A percentile compares a stretch with the other conserved stretches of the same genome.
phyloP scores from a whole-genome alignment of 2,888 invertebrate genomes.

The Acleris emargana region DNA sequence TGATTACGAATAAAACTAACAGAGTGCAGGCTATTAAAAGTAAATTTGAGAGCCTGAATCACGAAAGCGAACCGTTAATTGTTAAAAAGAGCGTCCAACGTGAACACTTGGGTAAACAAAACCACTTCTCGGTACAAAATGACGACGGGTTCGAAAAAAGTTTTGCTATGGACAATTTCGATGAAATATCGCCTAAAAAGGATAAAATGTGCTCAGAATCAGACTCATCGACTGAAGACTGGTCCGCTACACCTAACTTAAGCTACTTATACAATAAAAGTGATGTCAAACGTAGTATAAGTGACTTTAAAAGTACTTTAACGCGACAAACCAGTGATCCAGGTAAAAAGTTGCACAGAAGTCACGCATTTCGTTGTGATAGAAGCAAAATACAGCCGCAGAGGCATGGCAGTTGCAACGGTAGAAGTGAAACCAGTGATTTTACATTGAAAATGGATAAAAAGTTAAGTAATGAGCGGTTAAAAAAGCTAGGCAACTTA shows the following conservation, averaged over 20 bases:
- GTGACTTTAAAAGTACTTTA: conserved; percentile 64
- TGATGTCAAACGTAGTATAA: conserved; percentile 59
- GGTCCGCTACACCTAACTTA: conserved; percentile 58
- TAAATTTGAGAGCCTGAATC: conserved; percentile 84
- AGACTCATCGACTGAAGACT: conserved; percentile 49
- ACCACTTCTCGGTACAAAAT: conserved; percentile 15
- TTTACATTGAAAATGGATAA: conserved; percentile 67
- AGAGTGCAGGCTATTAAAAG: conserved; percentile 86
- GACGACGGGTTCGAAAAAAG: conserved; percentile 11
- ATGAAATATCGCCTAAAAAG: conserved; percentile 35
- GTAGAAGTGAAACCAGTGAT: conserved; percentile 68
- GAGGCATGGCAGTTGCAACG: conserved; percentile 69
- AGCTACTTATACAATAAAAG: conserved; percentile 70
- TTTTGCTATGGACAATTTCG: conserved; percentile 31
- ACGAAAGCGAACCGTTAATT: conserved; percentile 56
- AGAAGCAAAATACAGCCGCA: conserved; percentile 66
- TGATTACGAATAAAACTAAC: conserved; percentile 75
- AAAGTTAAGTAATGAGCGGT: conserved; percentile 68
- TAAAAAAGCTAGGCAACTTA: conserved; percentile 69
- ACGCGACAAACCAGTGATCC: conserved; percentile 79
- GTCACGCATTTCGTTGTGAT: conserved; percentile 84
- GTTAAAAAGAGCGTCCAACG: conserved; percentile 35
- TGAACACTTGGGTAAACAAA: conserved; percentile 40
- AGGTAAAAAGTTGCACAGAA: conserved; percentile 82
- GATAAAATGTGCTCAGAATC: conserved; percentile 43